Conservation (phyloP, 2,113 vertebrate genomes). For the Gila orcuttii region DNA sequence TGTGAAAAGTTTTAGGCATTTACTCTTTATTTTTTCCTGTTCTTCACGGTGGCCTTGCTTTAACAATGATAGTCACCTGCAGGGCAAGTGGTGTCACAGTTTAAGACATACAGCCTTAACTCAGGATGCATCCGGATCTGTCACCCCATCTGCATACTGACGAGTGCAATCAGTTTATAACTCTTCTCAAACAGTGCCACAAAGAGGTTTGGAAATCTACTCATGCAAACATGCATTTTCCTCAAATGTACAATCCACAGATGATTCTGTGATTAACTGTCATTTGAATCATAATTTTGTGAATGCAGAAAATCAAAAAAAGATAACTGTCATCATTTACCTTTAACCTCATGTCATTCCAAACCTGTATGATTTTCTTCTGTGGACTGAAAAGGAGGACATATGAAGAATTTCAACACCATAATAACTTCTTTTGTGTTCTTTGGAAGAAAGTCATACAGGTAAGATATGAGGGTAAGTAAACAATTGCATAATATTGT, state of each 20-base stretch:
- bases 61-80: not conserved
- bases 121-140: slow-evolving; percentile 92
- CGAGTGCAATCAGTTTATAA: slow-evolving; percentile 90
- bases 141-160: slow-evolving; percentile 92
- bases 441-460: not conserved
- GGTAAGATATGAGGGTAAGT: not conserved
- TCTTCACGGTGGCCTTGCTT: not conserved
- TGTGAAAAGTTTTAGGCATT: not conserved
- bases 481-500: not conserved
- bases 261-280: not conserved
- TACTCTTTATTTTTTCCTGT: not conserved
- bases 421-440: not conserved
- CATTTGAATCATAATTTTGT: not conserved
- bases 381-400: not conserved
- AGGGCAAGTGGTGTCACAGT: slow-evolving; percentile 44
- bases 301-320: not conserved
- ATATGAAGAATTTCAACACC: not conserved
- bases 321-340: not conserved
- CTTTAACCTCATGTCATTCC: not conserved
- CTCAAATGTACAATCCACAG: not conserved
- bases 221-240: not conserved
- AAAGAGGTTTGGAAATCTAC: slow-evolving; percentile 66
- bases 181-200: slow-evolving; percentile 86
- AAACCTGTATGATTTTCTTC: not conserved
- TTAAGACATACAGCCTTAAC: slow-evolving; percentile 66